Evolutionary conservation across 2,888 invertebrate species (phyloP).

Genomic region (Trimorus sp.): DNA sequence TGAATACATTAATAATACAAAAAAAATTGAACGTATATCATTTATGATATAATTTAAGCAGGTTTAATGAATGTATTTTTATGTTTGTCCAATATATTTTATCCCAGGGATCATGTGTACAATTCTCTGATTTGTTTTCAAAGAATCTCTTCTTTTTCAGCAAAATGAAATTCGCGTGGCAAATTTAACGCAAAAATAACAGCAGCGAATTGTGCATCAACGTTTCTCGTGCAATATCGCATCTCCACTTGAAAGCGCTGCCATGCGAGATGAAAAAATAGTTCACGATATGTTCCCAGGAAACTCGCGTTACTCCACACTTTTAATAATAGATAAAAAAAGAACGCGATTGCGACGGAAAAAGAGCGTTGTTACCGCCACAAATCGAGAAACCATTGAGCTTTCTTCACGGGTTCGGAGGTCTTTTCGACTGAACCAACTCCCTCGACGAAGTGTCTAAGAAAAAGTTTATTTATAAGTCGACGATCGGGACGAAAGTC

Average conservation of each 20-base stretch:
- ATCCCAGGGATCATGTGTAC: too few species aligned
- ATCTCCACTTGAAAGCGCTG: conserved; percentile 15
- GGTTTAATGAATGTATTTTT: too few species aligned
- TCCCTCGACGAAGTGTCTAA: conserved; percentile 23
- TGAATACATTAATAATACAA: too few species aligned
- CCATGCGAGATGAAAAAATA: conserved; percentile 58
- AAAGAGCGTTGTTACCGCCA: conserved; percentile 66
- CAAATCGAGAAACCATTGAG: conserved; percentile 49
- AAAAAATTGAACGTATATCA: too few species aligned
- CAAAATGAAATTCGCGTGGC: too few species aligned
- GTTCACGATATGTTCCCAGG: conserved; percentile 56
- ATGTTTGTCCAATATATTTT: too few species aligned
- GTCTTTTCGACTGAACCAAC: conserved; percentile 23
- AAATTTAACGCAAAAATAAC: too few species aligned
- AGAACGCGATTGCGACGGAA: conserved; percentile 68
- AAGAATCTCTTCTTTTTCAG: too few species aligned
- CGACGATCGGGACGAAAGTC: conserved; percentile 9
- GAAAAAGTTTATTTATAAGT: conserved; percentile 7
- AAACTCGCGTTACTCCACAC: conserved; percentile 54
- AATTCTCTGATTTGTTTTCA: too few species aligned
- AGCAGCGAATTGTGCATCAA: too few species aligned
- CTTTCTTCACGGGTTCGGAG: conserved; percentile 29
- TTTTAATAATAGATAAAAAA: conserved; percentile 72
- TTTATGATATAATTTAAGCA: too few species aligned
- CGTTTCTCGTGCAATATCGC: too few species aligned